These are phyloP conservation scores for Syndactyla subalaris DNA, from an alignment of 2,797 vertebrate genomes.

Conservation along the genomic window DNA sequence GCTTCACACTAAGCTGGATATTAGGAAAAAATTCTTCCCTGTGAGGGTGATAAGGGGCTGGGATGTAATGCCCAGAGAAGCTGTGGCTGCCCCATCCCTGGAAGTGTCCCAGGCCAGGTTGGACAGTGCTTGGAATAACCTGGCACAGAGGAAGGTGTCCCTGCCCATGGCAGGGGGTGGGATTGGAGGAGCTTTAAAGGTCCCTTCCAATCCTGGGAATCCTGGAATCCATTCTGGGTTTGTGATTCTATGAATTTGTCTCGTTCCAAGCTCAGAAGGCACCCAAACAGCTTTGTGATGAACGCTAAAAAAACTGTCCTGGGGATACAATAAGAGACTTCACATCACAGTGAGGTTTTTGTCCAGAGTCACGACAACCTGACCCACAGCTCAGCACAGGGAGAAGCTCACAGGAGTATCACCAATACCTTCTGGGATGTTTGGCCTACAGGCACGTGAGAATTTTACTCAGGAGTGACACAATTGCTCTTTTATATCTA, in stretches of 20 bases:
- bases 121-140: neutral
- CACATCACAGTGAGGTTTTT: neutral
- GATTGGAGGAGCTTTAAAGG: neutral
- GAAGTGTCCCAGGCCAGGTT: neutral
- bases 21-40: neutral
- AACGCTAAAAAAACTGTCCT: neutral
- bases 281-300: neutral
- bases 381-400: neutral
- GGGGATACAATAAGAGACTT: neutral
- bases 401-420: neutral
- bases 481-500: neutral
- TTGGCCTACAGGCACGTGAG: rapidly evolving
- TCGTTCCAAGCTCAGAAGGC: neutral
- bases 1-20: neutral
- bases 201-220: neutral
- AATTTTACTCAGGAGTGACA: neutral
- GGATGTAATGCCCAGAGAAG: neutral
- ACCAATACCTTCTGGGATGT: neutral
- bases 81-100: neutral
- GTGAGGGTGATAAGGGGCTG: neutral
- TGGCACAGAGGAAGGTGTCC: neutral
- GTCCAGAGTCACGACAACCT: neutral
- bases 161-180: neutral
- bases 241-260: neutral
- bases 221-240: neutral